Evolutionary conservation across 1,140 invertebrate species (phyloP), one percentile per base, ranked within the genome.

Genomic region (Drosophila aff.): DNA sequence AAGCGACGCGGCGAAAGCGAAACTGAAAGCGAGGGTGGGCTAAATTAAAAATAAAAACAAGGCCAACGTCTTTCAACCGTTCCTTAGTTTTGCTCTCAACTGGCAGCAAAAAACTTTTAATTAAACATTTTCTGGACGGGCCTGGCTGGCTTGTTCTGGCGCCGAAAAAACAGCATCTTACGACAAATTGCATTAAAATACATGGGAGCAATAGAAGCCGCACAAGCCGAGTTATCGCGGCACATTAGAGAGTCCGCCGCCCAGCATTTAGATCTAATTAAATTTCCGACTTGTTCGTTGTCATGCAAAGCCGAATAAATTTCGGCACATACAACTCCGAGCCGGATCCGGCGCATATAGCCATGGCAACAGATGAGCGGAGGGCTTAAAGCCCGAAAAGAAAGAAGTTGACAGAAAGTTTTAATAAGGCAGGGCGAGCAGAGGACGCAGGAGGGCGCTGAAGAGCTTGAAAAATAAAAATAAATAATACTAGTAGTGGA

Each of bases 221-320:
- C 41, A 64, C 38, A 69, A 58, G 52, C 57, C 33, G 16, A 68
- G 44, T 40, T 40, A 41, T 68, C 47, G 66, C 36, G 49, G 59
- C 76, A 80, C 85, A 89, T 90, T 81, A 90, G 85, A 79, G 65
- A 72, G 71, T 62, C 74, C 67, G 67, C 69, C 67, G 69, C 44
- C 69, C 76, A 69, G 84, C 79, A 71, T 89, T 89, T 90, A 90
- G 89, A 90, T 90, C 81, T 90, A 90, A 90, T 90, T 90, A 90
- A 90, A 90, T 90, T 78, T 82, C 77, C 76, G 59, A 72, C 78
- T 84, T 79, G 36, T 73, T 38, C 61, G 85, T 90, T 90, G 85
- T 79, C 85, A 80, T 85, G 86, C 79, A 86, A 86, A 82, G 85
- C 80, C 80, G 73, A 77, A 79, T 77, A 85, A 68, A 75, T 75